Evolutionary conservation across 2,888 invertebrate species (phyloP), one percentile per base, ranked within the genome.

Genomic region (Lottia gigantea): DNA sequence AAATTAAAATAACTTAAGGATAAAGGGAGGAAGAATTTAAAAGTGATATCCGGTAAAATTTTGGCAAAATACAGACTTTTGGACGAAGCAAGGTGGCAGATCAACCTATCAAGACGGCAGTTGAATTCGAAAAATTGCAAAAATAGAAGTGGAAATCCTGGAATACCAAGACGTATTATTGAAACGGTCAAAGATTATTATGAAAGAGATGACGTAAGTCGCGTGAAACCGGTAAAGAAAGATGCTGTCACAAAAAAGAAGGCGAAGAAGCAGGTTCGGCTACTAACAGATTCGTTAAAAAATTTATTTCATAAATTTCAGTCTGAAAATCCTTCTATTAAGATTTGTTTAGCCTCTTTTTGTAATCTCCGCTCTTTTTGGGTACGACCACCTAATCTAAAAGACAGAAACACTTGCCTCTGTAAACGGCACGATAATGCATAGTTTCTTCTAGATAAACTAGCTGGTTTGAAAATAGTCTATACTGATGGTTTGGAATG

Each of bases 281-380:
- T 79, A 3, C 66, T 78, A 2, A 66, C 16, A 61, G 76, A 77
- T 25, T 64, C 74, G 0, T 19, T 76, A 64, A 68, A 71, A 63
- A 67, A 70, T 55, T 69, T 79, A 0, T 74, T 78, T 46, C 6
- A 26, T 1, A 78, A 78, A 72, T 77, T 63, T 71, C 2, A 61
- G 1, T 12, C 55, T 12, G 72, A 78, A 64, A 65, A 67, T 49
- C 61, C 55, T 0, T n/a, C 23, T 12, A n/a, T 40, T 0, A 71
- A 64, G 31, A 87, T 76, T 11, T 74, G 70, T 26, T 77, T 75
- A 49, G 66, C 76, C 0, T 40, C 69, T 14, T 77, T 80, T 62
- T 72, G 76, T 62, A 55, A 72, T 46, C 46, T 75, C 45, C 64
- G 73, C n/a, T 76, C 76, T 46, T 79, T 80, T 66, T 76, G 74